Conservation (phyloP, 2,797 vertebrate species). For the Glyptemys insculpta region DNA sequence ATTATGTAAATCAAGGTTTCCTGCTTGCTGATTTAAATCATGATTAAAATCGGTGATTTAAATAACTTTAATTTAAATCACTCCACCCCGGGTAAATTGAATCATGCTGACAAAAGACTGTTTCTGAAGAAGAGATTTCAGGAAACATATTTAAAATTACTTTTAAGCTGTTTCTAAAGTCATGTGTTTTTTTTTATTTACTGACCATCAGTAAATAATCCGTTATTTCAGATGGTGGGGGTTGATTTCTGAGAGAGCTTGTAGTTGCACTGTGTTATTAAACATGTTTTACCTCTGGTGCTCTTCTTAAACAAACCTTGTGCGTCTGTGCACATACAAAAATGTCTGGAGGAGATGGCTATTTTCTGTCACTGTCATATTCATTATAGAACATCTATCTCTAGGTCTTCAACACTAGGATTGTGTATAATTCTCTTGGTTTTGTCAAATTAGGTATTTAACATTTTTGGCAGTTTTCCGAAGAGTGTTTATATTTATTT, state of each 20-base stretch:
- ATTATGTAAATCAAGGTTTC: no score
- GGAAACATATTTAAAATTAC: no score
- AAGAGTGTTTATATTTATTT: background rate
- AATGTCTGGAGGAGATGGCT: no score
- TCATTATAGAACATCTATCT: background rate
- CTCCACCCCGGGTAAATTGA: background rate
- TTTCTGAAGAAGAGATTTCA: no score
- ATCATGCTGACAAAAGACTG: background rate
- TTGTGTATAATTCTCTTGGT: background rate
- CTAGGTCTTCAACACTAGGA: background rate
- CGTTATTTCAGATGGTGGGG: background rate
- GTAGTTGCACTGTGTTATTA: background rate
- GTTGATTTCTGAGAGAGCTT: background rate
- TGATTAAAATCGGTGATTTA: no score
- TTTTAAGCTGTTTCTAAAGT: no score
- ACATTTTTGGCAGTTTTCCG: background rate
- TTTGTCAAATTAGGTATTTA: background rate
- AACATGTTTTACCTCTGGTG: background rate
- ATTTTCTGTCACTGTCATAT: background rate
- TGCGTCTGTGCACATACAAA: no score
- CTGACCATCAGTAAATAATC: background rate
- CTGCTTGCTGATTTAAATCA: no score
- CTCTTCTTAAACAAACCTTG: no score
- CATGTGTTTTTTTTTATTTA: no score
- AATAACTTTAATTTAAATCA: no score